Base-by-base conservation (phyloP, 2,888 invertebrate species). In the Homarus gammarus region DNA sequence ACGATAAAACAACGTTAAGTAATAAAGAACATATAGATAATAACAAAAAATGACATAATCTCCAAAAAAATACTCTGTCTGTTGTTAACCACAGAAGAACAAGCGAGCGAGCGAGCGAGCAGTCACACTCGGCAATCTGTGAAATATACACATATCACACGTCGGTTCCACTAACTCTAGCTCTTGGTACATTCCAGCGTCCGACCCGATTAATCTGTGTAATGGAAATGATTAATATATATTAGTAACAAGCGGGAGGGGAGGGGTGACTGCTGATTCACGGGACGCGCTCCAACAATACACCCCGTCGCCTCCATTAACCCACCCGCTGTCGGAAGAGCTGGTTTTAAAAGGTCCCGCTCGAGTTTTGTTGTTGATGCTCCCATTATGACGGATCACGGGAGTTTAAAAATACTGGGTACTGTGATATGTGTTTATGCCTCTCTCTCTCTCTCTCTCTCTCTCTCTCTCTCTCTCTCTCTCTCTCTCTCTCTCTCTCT, bases 201-300 rank as follows among this genome's bases (percentile, higher is more conserved):
- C 18, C 38, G 36, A 49, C 38, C 51, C 36, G 61, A 79, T 56
- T 61, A 61, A 61, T 79, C 36, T 61, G 61, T 36, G 61, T 61
- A 61, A 79, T 79, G 79, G 79, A 61, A 38, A 33, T 79, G 79
- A 79, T 79, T 79, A 79, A 79, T 61, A 49, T 61, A 79, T 79
- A 61, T 79, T 61, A 61, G 79, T 27, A 79, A 38, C 36, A 61
- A 79, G 56, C 79, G 27, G 27, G 38, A 22, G 79, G 27, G 22
- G 79, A 64, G 61, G 61, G 27, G 44, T 12, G 44, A 44, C 44
- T 8, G 44, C 12, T 5, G 44, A 12, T 44, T n/a, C n/a, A n/a
- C n/a, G n/a, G n/a, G n/a, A n/a, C n/a, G n/a, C n/a, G n/a, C n/a
- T n/a, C 18, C 51, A 18, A 56, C 51, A 56, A 22, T 56, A 22